phyloP scores from a whole-genome alignment of 2,888 invertebrate genomes.

The Helleia helle region DNA sequence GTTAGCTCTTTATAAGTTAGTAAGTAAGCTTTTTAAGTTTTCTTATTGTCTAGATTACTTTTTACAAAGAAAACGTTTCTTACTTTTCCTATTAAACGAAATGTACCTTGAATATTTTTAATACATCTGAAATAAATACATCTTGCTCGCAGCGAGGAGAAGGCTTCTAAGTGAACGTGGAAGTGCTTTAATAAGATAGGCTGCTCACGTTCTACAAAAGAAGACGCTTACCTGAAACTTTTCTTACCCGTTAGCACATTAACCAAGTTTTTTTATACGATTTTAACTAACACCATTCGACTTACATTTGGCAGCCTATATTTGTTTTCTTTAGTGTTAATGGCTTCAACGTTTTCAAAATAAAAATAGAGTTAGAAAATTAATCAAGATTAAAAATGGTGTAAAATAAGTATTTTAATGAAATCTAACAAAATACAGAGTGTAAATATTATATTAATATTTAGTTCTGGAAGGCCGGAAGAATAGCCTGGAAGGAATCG shows the following conservation, averaged over 20 bases:
- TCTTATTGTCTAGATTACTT: too few species aligned
- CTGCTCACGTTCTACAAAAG: conserved; percentile 59
- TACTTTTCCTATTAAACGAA: not conserved
- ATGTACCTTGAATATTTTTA: conserved; percentile 7
- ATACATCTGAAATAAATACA: conserved; percentile 8
- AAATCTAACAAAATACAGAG: too few species aligned
- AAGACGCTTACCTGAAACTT: conserved; percentile 71
- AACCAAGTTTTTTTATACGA: conserved; percentile 41
- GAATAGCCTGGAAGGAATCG: too few species aligned
- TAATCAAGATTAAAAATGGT: too few species aligned
- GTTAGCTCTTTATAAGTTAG: too few species aligned
- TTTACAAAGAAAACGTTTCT: not conserved
- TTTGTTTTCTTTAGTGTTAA: not conserved
- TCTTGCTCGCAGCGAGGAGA: conserved; percentile 15
- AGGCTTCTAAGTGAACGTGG: conserved; percentile 17
- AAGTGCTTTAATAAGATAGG: conserved; percentile 36
- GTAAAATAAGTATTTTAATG: too few species aligned
- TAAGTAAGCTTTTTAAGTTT: too few species aligned
- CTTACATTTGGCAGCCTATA: conserved; percentile 16
- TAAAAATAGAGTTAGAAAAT: too few species aligned
- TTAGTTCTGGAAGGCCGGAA: too few species aligned
- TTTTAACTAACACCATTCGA: conserved; percentile 37
- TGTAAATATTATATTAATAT: too few species aligned
- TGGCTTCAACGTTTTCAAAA: too few species aligned
- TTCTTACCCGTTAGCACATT: conserved; percentile 68